These are phyloP conservation scores for Bos javanicus DNA, from an alignment of 2,113 vertebrate genomes.

Conservation along the genomic window DNA sequence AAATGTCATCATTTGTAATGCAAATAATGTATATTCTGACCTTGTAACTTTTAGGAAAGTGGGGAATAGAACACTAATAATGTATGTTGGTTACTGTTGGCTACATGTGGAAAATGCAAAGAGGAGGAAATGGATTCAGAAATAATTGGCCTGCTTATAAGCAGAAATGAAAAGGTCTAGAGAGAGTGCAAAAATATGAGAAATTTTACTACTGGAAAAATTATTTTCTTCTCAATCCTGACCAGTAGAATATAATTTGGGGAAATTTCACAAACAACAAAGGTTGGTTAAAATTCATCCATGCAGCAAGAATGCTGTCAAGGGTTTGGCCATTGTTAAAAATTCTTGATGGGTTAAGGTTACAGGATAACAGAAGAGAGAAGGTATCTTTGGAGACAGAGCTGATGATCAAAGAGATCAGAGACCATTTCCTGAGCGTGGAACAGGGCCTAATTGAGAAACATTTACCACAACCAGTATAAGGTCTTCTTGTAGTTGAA, in stretches of 20 bases:
- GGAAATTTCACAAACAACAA: neutral
- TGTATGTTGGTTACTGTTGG: neutral
- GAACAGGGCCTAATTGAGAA: too few species aligned
- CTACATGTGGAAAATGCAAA: neutral
- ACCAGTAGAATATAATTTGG: neutral
- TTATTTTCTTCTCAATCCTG: neutral
- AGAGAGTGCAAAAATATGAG: neutral
- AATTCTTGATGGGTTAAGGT: neutral
- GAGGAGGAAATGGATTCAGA: neutral
- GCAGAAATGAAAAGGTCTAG: neutral
- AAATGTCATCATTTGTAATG: neutral
- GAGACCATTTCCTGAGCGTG: neutral
- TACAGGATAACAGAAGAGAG: neutral
- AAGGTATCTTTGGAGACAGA: neutral
- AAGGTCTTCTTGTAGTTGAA: neutral
- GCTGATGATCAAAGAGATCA: neutral
- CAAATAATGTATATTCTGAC: neutral
- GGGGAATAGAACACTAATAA: neutral
- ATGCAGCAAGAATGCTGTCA: neutral
- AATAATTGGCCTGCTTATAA: neutral
- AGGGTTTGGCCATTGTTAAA: neutral
- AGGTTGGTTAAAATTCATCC: neutral
- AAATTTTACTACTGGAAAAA: neutral
- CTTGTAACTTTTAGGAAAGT: neutral
- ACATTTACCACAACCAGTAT: neutral